Conservation (phyloP, 1,140 invertebrate genomes). For the Brachionus manjavacas region DNA sequence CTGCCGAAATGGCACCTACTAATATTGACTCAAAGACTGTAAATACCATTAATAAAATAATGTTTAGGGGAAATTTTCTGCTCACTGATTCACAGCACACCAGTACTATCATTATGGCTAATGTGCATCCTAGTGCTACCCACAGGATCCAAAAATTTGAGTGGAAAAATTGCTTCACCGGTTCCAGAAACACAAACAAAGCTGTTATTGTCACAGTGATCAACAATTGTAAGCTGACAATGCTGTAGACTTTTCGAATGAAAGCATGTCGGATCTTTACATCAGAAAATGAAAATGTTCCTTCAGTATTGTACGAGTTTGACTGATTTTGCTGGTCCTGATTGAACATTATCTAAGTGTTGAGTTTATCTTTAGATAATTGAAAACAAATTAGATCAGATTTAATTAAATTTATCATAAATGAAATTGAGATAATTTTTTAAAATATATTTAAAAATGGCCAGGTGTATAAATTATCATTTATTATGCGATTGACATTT, state of each 20-base stretch:
- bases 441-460: too few species aligned
- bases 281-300: not conserved
- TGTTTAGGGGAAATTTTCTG: conserved; percentile 77
- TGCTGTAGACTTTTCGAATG: conserved; percentile 73
- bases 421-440: not conserved
- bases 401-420: not conserved
- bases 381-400: too few species aligned
- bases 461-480: not conserved
- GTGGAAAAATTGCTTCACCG: conserved; percentile 47
- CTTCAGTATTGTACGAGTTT: not conserved
- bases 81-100: conserved; percentile 78
- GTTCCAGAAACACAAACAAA: conserved; percentile 67
- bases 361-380: not conserved
- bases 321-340: not conserved
- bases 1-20: conserved; percentile 44
- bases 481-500: not conserved
- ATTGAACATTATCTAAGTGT: not conserved
- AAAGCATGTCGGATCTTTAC: conserved; percentile 48
- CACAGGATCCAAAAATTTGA: conserved; percentile 47
- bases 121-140: not conserved
- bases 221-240: conserved; percentile 72
- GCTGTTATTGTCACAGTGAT: conserved; percentile 74
- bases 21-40: conserved; percentile 44
- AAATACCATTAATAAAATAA: conserved; percentile 78
- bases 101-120: conserved; percentile 66